These are phyloP conservation scores for Aquatica leii DNA, from an alignment of 2,888 invertebrate species.

Conservation along the genomic window DNA sequence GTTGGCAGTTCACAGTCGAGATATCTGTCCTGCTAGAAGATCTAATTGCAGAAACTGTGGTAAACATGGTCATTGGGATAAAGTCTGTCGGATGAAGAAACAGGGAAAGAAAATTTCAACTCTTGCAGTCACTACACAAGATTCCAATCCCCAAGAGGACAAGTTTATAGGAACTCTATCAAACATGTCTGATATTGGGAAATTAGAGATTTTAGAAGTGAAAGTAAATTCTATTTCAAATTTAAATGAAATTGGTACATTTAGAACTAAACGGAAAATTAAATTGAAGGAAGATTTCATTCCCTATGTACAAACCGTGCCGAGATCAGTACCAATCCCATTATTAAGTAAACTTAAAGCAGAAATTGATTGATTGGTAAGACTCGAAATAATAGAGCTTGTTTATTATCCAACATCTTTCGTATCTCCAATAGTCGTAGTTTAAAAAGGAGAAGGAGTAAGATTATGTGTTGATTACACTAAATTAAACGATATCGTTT, in stretches of 20 bases:
- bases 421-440: constrained; percentile 30
- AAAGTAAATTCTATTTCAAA: not conserved
- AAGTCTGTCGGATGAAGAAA: too few relatives aligned
- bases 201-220: not conserved
- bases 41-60: too few relatives aligned
- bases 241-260: not conserved
- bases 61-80: too few relatives aligned
- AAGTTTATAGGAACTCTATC: too few relatives aligned
- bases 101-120: too few relatives aligned
- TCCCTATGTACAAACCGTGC: constrained; percentile 33
- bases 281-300: not conserved
- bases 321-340: constrained; percentile 31
- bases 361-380: constrained; percentile 20
- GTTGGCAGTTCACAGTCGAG: too few relatives aligned
- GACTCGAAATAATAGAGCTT: constrained; percentile 16
- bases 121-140: too few relatives aligned
- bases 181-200: too few relatives aligned
- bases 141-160: too few relatives aligned
- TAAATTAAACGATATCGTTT: constrained; percentile 39
- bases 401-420: constrained; percentile 27
- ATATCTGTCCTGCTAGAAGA: too few relatives aligned
- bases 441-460: constrained; percentile 29
- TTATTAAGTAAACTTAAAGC: constrained; percentile 27
- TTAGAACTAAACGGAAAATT: not conserved
- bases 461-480: constrained; percentile 48